Percentiles rank a stretch among this genome's conserved stretches.
These are phyloP conservation scores for Helicoverpa armigera DNA, from an alignment of 1,140 invertebrate species.

Conservation along the genomic window DNA sequence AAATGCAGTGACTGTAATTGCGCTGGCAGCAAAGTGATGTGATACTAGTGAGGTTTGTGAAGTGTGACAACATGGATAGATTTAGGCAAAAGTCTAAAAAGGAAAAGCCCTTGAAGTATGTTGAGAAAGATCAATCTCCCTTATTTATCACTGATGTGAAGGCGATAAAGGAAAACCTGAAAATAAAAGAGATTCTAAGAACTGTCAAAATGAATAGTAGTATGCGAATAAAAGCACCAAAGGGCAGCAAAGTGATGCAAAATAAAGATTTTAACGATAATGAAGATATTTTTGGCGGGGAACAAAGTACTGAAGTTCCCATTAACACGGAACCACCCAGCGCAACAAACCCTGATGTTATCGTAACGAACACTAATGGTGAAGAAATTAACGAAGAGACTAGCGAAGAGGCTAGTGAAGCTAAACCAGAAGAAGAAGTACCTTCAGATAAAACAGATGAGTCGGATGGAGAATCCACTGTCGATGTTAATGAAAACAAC, in stretches of 20 bases:
- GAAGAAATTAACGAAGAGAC: slow-evolving; percentile 51
- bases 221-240: slow-evolving; percentile 73
- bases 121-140: slow-evolving; percentile 62
- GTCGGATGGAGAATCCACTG: slow-evolving; percentile 25
- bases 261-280: slow-evolving; percentile 73
- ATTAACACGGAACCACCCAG: slow-evolving; percentile 50
- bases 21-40: slow-evolving; percentile 56
- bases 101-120: slow-evolving; percentile 65
- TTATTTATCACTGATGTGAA: slow-evolving; percentile 73
- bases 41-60: not conserved
- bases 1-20: slow-evolving; percentile 61
- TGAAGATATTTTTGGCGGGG: slow-evolving; percentile 67
- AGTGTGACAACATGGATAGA: slow-evolving; percentile 70
- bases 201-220: slow-evolving; percentile 82
- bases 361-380: slow-evolving; percentile 51
- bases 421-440: slow-evolving; percentile 18
- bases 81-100: slow-evolving; percentile 74
- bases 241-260: slow-evolving; percentile 73
- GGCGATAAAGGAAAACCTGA: slow-evolving; percentile 78
- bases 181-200: slow-evolving; percentile 79
- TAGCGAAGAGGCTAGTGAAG: not conserved
- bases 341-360: slow-evolving; percentile 68
- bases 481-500: slow-evolving; percentile 25
- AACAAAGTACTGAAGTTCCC: slow-evolving; percentile 35
- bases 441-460: slow-evolving; percentile 14